phyloP scores from a whole-genome alignment of 2,113 vertebrate genomes.

The Cynoglossus semilaevis region DNA sequence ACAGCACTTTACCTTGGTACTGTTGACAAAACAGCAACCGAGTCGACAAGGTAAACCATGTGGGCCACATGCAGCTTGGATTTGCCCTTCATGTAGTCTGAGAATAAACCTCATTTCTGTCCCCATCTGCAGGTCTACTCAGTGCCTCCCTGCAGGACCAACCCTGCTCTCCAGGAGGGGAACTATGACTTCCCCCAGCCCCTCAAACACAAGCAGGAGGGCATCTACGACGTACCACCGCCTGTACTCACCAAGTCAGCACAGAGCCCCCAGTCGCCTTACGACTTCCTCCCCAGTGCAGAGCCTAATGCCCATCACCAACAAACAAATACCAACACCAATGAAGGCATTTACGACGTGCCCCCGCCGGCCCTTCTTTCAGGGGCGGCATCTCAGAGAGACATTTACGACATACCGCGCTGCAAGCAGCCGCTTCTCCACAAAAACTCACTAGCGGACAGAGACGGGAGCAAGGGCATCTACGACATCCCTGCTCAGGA shows the following conservation, averaged over 20 bases:
- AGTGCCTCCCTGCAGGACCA: conserved; percentile 75
- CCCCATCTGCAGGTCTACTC: conserved; percentile 79
- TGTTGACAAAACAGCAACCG: too few species aligned
- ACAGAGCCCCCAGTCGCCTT: conserved; percentile 71
- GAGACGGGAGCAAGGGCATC: conserved; percentile 74
- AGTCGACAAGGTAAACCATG: too few species aligned
- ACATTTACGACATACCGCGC: conserved; percentile 88
- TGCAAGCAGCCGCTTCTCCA: conserved; percentile 74
- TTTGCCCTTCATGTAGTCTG: neutral
- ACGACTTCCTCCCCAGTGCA: conserved; percentile 60
- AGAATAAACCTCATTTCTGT: neutral
- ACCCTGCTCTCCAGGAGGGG: conserved; percentile 73
- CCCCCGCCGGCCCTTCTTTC: conserved; percentile 74
- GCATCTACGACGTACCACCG: conserved; percentile 90
- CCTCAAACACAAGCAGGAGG: conserved; percentile 76
- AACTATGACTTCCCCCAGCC: conserved; percentile 85
- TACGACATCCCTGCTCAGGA: conserved; percentile 85
- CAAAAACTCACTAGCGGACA: conserved; percentile 56
- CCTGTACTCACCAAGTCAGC: conserved; percentile 70
- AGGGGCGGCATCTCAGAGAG: conserved; percentile 70
- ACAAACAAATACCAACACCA: conserved; percentile 42
- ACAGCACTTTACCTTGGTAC: too few species aligned
- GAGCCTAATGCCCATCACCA: conserved; percentile 48
- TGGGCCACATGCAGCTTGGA: neutral
- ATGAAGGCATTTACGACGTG: conserved; percentile 79